Evolutionary conservation across 1,140 invertebrate species (phyloP).

Genomic region (Drosophila ohnishii): DNA sequence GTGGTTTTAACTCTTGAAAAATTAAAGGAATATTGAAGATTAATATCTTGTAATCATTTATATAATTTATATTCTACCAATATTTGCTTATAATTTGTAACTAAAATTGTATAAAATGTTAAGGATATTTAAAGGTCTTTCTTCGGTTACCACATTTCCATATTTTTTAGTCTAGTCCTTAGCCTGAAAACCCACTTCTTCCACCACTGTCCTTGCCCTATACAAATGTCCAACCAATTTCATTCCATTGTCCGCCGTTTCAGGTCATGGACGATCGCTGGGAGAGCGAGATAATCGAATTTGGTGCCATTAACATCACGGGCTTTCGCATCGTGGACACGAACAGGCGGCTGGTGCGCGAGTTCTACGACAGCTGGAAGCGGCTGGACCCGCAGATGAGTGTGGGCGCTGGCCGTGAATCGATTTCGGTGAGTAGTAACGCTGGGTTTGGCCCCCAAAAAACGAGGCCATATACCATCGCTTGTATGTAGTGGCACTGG

Average conservation of each 20-base stretch:
- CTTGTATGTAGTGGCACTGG: constrained; percentile 7
- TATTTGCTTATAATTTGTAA: no score
- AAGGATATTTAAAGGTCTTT: no score
- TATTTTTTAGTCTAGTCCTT: not conserved
- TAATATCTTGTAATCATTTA: no score
- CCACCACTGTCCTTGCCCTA: not conserved
- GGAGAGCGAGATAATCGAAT: constrained; percentile 94
- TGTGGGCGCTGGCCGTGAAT: constrained; percentile 88
- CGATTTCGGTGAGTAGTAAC: constrained; percentile 89
- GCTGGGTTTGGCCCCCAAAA: constrained; percentile 10
- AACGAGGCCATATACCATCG: constrained; percentile 15
- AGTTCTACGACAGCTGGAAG: constrained; percentile 92
- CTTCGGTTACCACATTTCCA: no score
- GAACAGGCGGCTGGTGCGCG: constrained; percentile 89
- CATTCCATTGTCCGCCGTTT: constrained; percentile 36
- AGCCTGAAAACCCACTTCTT: not conserved
- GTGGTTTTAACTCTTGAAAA: not conserved
- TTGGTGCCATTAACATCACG: constrained; percentile 97
- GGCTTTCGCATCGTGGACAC: constrained; percentile 96
- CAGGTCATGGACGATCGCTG: constrained; percentile 97
- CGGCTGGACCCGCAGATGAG: constrained; percentile 87
- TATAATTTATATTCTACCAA: no score
- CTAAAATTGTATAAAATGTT: no score
- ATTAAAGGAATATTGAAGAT: not conserved
- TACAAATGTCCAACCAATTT: constrained; percentile 10